Conservation (phyloP, 2,797 vertebrate species). For the Stomatorhinus walkeri region DNA sequence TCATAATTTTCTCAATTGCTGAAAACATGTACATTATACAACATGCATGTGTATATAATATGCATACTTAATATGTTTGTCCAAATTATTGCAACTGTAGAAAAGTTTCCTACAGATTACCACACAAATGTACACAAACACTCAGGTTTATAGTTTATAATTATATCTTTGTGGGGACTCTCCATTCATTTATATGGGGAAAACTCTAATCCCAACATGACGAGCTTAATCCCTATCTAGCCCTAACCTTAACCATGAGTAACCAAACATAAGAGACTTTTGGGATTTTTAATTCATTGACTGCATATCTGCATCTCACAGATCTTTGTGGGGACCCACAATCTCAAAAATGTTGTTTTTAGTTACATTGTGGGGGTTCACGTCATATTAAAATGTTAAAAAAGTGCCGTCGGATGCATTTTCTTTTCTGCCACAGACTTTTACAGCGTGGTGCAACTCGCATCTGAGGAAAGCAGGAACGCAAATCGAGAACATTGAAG, state of each 20-base stretch:
- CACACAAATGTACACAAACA: neutral
- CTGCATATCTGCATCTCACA: neutral
- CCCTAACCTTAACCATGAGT: neutral
- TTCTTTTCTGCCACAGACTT: conserved; percentile 64
- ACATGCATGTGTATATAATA: neutral
- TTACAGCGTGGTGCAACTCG: conserved; percentile 98
- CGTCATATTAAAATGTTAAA: neutral
- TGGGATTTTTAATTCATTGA: neutral
- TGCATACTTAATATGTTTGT: neutral
- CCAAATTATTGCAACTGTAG: neutral
- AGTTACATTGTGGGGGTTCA: neutral
- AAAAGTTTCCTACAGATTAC: neutral
- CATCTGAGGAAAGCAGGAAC: conserved; percentile 95
- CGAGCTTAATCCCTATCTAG: neutral
- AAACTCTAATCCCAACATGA: neutral
- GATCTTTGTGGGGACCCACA: neutral
- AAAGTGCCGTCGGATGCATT: neutral
- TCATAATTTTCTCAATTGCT: neutral
- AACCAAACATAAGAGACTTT: neutral
- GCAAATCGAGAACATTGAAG: conserved; percentile 96
- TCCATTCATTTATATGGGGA: neutral
- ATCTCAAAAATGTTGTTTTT: neutral
- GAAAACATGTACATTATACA: neutral
- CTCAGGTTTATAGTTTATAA: neutral
- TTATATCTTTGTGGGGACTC: neutral